Evolutionary conservation across 92 coral and sea anemone genomes (phyloP), one percentile per base, ranked within the genome.

Genomic region (Porites cylindrica): DNA sequence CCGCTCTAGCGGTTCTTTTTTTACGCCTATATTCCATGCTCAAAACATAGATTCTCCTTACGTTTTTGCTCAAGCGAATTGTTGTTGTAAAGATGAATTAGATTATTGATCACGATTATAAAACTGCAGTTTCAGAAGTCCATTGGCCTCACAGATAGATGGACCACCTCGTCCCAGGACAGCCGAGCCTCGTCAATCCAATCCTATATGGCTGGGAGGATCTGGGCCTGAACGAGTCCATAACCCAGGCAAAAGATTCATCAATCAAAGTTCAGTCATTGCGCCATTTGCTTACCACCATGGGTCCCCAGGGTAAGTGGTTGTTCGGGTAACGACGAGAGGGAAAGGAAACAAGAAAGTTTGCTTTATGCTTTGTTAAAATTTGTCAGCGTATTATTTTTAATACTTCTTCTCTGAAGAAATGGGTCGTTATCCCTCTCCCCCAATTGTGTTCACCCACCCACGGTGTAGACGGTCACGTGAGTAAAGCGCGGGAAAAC

Each of bases 151-250:
- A 21, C 87, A 74, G 29, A 80, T 83, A 8, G 87, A 83, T 73
- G 87, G 87, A 72, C 63, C 80, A 16, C 43, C 81, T 10, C 63
- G 87, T 73, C 87, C 87, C 72, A 83, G 38, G 58, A 83, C 87
- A 63, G 87, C 72, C 5, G 87, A 83, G 24, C 72, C 63, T 10
- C 72, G 87, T 60, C 86, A 70, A 8, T 56, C 86, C 20, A 80
- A 91, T 56, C 96, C 96, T 51, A 91, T 91, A 17, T 93, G 94
- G 96, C 60, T 93, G 65, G 94, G 96, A 18, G 96, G 96, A 47
- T 85, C 92, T 67, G 96, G 96, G 2, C 94, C 96, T 6, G 94
- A 93, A 81, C 77, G 85, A 85, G 90, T 91, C 13, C 90, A 85
- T 16, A 89, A 80, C 70, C 96, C 96, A 17, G 94, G 94, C 10